These are phyloP conservation scores for Brachyistius frenatus DNA, from an alignment of 2,113 vertebrate genomes.

Conservation along the genomic window DNA sequence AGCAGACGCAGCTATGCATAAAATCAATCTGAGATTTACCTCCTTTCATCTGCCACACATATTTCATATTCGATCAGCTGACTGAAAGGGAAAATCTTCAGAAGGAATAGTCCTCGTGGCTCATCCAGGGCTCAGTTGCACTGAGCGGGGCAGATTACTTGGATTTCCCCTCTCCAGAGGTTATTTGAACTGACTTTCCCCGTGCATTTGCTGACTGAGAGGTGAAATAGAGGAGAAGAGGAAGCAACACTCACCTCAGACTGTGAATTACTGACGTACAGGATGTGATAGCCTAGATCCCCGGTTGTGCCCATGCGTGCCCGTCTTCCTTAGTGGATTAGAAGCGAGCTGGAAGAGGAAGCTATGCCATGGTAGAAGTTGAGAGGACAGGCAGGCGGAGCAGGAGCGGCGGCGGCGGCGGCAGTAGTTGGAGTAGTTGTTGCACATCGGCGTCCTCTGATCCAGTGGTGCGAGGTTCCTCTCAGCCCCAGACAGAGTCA, in stretches of 20 bases:
- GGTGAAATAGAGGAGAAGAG: conserved; percentile 60
- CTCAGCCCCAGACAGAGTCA: conserved; percentile 67
- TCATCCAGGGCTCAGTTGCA: conserved; percentile 54
- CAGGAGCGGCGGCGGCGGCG: neutral
- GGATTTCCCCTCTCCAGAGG: conserved; percentile 54
- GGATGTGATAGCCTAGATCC: conserved; percentile 72
- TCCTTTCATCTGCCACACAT: conserved; percentile 42
- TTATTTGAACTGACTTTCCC: conserved; percentile 48
- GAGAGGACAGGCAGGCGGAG: conserved; percentile 41
- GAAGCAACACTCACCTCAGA: conserved; percentile 82
- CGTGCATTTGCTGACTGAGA: conserved; percentile 37
- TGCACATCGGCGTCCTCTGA: conserved; percentile 77
- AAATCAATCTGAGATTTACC: conserved; percentile 40
- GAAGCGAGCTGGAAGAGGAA: conserved; percentile 50
- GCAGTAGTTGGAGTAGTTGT: conserved; percentile 76
- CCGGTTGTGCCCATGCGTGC: conserved; percentile 72
- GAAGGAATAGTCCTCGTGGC: conserved; percentile 44
- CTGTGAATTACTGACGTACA: conserved; percentile 75
- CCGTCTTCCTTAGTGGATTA: conserved; percentile 55
- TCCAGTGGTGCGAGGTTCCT: conserved; percentile 69
- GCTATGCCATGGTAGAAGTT: conserved; percentile 81
- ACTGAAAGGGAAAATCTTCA: conserved; percentile 47
- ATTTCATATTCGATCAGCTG: conserved; percentile 49
- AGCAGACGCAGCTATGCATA: conserved; percentile 37
- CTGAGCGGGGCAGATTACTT: conserved; percentile 44